These are phyloP conservation scores for Enteromius unitaeniatus DNA, from an alignment of 2,797 vertebrate species.

Conservation along the genomic window DNA sequence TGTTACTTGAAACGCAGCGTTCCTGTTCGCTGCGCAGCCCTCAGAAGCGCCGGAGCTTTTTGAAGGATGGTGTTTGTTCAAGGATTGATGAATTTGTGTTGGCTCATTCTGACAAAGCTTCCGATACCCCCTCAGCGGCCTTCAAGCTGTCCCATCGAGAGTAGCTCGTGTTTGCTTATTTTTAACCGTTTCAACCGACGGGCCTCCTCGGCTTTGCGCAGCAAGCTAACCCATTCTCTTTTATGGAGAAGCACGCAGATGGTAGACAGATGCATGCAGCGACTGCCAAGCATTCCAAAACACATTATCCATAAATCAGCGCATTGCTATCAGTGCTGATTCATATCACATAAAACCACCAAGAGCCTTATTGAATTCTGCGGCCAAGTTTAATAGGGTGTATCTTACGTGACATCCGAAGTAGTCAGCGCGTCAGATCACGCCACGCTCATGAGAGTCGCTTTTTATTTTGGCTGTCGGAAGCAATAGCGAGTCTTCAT, in stretches of 20 bases:
- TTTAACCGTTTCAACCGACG: conserved; percentile 50
- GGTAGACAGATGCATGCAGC: conserved; percentile 70
- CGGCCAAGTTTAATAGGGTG: conserved; percentile 49
- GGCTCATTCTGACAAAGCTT: conserved; percentile 45
- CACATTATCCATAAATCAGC: conserved; percentile 73
- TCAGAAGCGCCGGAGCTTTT: conserved; percentile 28
- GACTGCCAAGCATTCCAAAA: conserved; percentile 69
- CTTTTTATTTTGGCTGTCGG: conserved; percentile 44
- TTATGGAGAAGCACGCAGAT: conserved; percentile 58
- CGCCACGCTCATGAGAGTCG: conserved; percentile 19
- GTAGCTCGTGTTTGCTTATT: conserved; percentile 57
- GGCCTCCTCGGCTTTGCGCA: conserved; percentile 33
- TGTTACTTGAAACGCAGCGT: neutral
- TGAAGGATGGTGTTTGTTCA: conserved; percentile 47
- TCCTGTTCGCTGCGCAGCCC: neutral
- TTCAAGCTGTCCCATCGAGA: conserved; percentile 35
- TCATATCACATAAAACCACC: conserved; percentile 55
- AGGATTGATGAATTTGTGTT: conserved; percentile 56
- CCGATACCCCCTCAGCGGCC: conserved; percentile 41
- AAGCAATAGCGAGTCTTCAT: conserved; percentile 33
- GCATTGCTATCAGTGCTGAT: conserved; percentile 62
- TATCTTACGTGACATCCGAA: conserved; percentile 51
- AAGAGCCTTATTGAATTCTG: conserved; percentile 46
- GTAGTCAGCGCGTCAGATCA: conserved; percentile 36
- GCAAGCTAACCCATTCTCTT: conserved; percentile 53